These are phyloP conservation scores for Pristionchus fissidentatus DNA, from an alignment of 2,888 invertebrate species.

Conservation along the genomic window DNA sequence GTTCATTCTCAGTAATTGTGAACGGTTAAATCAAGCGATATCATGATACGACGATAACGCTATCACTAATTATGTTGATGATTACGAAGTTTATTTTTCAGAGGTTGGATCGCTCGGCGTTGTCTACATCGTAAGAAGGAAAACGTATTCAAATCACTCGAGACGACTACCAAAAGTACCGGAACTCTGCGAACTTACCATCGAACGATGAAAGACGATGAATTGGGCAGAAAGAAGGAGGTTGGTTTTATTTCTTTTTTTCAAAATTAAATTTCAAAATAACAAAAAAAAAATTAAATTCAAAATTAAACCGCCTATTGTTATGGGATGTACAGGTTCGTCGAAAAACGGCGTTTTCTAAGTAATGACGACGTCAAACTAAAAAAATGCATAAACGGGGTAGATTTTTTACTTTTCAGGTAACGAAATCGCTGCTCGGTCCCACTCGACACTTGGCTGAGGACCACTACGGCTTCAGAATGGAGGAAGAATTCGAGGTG, in stretches of 20 bases:
- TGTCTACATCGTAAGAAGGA: constrained; percentile 5
- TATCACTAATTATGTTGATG: neutral
- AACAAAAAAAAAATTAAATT: no score
- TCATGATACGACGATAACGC: neutral
- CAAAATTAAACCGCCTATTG: no score
- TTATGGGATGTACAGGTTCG: no score
- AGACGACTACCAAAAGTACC: constrained; percentile 58
- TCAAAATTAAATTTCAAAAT: no score
- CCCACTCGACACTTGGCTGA: constrained; percentile 14
- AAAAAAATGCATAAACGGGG: neutral
- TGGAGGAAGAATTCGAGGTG: constrained; percentile 34
- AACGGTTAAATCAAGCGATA: no score
- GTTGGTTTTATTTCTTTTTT: no score
- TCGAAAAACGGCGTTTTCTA: no score
- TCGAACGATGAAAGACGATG: constrained; percentile 51
- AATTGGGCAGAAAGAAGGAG: constrained; percentile 34
- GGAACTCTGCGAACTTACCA: constrained; percentile 62
- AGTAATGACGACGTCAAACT: no score
- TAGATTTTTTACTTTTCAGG: neutral
- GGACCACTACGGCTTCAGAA: neutral
- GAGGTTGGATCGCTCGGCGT: constrained; percentile 53
- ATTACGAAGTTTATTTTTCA: constrained; percentile 51
- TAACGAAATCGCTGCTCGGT: constrained; percentile 25
- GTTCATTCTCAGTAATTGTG: neutral
- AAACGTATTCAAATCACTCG: constrained; percentile 54